Evolutionary conservation across 2,888 invertebrate species (phyloP).

Genomic region (Pristionchus exspectatus): DNA sequence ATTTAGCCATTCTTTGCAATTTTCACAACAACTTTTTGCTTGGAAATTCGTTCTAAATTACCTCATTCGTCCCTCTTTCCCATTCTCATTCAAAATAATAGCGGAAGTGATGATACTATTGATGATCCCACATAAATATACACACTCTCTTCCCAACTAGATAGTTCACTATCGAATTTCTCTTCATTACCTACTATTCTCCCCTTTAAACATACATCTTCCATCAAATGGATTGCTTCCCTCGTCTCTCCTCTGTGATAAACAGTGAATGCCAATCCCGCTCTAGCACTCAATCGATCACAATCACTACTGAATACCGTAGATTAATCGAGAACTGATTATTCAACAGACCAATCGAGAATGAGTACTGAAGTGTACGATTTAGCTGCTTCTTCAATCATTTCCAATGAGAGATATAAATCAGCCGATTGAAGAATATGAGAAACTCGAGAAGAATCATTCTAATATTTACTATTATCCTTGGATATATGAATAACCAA

Average conservation of each 20-base stretch:
- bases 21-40: not conserved
- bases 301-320: conserved; percentile 19
- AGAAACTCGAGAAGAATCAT: not conserved
- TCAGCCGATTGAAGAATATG: conserved; percentile 49
- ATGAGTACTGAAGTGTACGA: conserved; percentile 27
- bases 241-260: conserved; percentile 39
- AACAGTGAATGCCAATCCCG: conserved; percentile 37
- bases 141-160: not conserved
- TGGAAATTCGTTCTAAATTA: not conserved
- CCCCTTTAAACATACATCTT: conserved; percentile 17
- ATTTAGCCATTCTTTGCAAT: not conserved
- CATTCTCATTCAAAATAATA: conserved; percentile 7
- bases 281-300: conserved; percentile 1
- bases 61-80: not conserved
- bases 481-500: not conserved
- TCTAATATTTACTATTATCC: not conserved
- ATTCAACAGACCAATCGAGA: not conserved
- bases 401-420: conserved; percentile 26
- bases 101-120: not conserved
- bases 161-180: not conserved
- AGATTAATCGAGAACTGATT: not conserved
- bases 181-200: not conserved
- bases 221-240: conserved; percentile 43
- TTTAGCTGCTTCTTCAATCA: not conserved
- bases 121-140: not conserved